These are phyloP conservation scores for Loripinus fragilis DNA, from an alignment of 2,888 invertebrate genomes.

Conservation along the genomic window DNA sequence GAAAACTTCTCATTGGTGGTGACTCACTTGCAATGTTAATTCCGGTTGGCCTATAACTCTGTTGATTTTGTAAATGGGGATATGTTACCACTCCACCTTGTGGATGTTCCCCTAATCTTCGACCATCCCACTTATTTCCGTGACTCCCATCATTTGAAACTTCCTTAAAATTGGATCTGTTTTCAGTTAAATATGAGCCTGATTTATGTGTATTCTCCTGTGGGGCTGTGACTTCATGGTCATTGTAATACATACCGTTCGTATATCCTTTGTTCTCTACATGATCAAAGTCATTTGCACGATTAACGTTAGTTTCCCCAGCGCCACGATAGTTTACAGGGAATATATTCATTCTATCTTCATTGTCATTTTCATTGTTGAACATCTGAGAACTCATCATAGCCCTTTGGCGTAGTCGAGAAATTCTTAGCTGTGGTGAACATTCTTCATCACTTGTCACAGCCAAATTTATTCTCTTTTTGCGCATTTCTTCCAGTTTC, in stretches of 20 bases:
- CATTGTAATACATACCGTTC: conserved; percentile 7
- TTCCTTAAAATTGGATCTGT: background rate
- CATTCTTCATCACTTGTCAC: conserved; percentile 78
- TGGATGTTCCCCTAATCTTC: background rate
- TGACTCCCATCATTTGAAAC: background rate
- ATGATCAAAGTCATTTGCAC: conserved; percentile 46
- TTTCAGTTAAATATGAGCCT: background rate
- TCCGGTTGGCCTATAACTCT: background rate
- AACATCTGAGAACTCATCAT: conserved; percentile 59
- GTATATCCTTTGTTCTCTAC: conserved; percentile 42
- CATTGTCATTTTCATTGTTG: background rate
- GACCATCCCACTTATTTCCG: background rate
- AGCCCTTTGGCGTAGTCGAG: conserved; percentile 73
- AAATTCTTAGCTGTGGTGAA: conserved; percentile 74
- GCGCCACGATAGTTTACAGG: background rate
- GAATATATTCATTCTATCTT: background rate
- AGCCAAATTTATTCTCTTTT: conserved; percentile 73
- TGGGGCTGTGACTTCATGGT: no score
- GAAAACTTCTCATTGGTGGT: conserved; percentile 58
- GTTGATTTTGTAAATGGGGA: background rate
- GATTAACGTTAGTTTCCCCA: background rate
- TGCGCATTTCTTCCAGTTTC: conserved; percentile 76
- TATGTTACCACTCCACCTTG: conserved; percentile 15
- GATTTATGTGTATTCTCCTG: background rate
- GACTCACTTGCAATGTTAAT: conserved; percentile 53